These are phyloP conservation scores for Eupeodes corollae DNA, from an alignment of 1,140 invertebrate species.

Conservation along the genomic window DNA sequence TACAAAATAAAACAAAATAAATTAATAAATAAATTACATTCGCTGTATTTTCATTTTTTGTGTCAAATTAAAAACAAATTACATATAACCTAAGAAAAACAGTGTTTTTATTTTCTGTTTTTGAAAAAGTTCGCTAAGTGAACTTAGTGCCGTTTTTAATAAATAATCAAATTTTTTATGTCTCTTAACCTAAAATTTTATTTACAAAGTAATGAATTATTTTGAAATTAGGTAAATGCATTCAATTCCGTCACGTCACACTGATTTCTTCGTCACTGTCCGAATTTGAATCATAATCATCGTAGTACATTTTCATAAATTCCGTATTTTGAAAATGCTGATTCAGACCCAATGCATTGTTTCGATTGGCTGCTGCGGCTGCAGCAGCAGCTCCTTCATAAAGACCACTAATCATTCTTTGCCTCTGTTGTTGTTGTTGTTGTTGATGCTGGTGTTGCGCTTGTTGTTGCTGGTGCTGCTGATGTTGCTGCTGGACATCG, in stretches of 20 bases:
- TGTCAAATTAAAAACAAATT: too few relatives aligned
- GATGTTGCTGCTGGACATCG: constrained; percentile 14
- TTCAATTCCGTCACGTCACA: constrained; percentile 54
- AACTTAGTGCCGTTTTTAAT: too few relatives aligned
- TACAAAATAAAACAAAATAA: too few relatives aligned
- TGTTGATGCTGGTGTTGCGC: constrained; percentile 11
- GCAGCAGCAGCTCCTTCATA: constrained; percentile 9
- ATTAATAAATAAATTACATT: too few relatives aligned
- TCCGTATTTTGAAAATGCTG: constrained; percentile 37
- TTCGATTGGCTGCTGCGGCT: constrained; percentile 36
- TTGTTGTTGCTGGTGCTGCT: constrained; percentile 12
- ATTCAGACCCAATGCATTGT: constrained; percentile 40
- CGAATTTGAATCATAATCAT: constrained; percentile 54
- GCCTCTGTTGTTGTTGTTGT: constrained; percentile 7
- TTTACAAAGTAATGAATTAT: too few relatives aligned
- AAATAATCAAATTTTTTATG: too few relatives aligned
- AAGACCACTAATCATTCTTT: neutral
- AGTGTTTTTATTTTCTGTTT: too few relatives aligned
- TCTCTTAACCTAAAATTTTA: too few relatives aligned
- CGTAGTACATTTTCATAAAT: constrained; percentile 43
- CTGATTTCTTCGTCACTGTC: constrained; percentile 71
- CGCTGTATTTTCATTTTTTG: too few relatives aligned
- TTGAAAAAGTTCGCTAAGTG: too few relatives aligned
- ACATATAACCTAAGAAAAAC: too few relatives aligned
- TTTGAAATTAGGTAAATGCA: neutral